phyloP scores from a whole-genome alignment of 2,888 invertebrate genomes.

The Drosophila subsilvestris region DNA sequence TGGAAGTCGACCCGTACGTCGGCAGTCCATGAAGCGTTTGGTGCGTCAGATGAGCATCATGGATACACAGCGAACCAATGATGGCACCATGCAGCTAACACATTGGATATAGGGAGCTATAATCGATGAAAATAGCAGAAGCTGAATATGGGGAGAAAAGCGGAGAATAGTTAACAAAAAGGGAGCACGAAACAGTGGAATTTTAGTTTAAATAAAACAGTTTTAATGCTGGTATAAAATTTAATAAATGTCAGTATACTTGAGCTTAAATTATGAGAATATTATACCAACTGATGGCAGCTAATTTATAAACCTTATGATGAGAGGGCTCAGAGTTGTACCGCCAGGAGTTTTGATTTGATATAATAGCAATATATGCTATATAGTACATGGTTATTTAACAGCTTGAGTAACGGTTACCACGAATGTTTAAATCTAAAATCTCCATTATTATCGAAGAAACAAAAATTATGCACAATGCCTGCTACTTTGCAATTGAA shows the following conservation, averaged over 20 bases:
- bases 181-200: not conserved
- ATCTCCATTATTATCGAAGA: not conserved
- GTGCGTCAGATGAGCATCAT: constrained; percentile 91
- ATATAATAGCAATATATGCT: not conserved
- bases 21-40: constrained; percentile 88
- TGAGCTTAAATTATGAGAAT: not conserved
- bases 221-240: not conserved
- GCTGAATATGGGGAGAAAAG: too few species aligned
- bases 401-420: too few species aligned
- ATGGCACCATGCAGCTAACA: constrained; percentile 93
- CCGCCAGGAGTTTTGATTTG: not conserved
- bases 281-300: not conserved
- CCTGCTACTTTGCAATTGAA: not conserved
- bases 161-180: too few species aligned
- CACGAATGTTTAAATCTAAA: not conserved
- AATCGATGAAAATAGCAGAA: too few species aligned
- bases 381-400: not conserved
- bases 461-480: not conserved
- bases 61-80: constrained; percentile 91
- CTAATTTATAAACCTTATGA: not conserved
- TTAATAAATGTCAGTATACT: not conserved
- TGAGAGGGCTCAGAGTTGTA: not conserved
- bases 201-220: not conserved
- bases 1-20: constrained; percentile 60
- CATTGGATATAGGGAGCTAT: constrained; percentile 92